A percentile compares a stretch with the other conserved stretches of the same genome.
phyloP scores from a whole-genome alignment of 2,113 vertebrate genomes.

The Hoplias malabaricus region DNA sequence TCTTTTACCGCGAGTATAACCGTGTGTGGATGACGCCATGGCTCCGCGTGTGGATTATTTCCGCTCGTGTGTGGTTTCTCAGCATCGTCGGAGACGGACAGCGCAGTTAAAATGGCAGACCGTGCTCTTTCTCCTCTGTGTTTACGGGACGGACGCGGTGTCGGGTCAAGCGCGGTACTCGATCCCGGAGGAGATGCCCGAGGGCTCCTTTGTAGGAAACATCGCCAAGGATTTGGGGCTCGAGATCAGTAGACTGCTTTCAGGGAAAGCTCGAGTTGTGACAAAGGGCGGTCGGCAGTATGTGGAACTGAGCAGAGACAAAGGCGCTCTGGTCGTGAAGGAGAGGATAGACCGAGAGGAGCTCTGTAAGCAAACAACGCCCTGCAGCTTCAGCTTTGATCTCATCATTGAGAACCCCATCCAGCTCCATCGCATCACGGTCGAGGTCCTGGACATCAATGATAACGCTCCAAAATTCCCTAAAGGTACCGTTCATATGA shows the following conservation, averaged over 20 bases:
- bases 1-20: too few relatives aligned
- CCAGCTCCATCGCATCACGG: slow-evolving; percentile 68
- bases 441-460: slow-evolving; percentile 76
- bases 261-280: slow-evolving; percentile 64
- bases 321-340: slow-evolving; percentile 62
- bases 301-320: slow-evolving; percentile 60
- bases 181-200: slow-evolving; percentile 69
- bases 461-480: slow-evolving; percentile 74
- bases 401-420: slow-evolving; percentile 76
- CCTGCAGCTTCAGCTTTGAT: slow-evolving; percentile 72
- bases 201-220: slow-evolving; percentile 69
- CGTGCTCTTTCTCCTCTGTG: neutral
- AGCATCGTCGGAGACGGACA: neutral
- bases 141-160: slow-evolving; percentile 15
- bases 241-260: slow-evolving; percentile 56
- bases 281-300: slow-evolving; percentile 62
- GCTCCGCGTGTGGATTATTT: neutral
- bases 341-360: slow-evolving; percentile 73
- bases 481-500: slow-evolving; percentile 59
- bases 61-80: neutral
- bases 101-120: slow-evolving; percentile 12
- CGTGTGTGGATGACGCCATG: neutral
- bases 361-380: slow-evolving; percentile 65
- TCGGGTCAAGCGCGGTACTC: slow-evolving; percentile 68
- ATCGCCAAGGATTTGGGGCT: slow-evolving; percentile 72